phyloP scores from a whole-genome alignment of 2,888 invertebrate genomes.

The Orthosia incerta region DNA sequence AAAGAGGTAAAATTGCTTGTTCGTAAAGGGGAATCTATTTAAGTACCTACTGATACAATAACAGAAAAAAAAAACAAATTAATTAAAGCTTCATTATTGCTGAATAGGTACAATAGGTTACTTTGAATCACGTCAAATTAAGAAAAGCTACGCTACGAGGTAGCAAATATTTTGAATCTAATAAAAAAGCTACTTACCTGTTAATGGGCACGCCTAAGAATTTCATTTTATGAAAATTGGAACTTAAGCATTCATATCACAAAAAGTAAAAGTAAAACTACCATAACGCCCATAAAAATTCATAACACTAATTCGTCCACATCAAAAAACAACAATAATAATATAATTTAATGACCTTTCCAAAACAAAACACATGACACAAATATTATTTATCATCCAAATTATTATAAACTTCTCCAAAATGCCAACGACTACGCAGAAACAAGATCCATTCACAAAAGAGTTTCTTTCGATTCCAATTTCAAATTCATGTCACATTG shows the following conservation, averaged over 20 bases:
- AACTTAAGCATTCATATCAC: not conserved
- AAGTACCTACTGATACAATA: too few species aligned
- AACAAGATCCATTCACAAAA: constrained; percentile 65
- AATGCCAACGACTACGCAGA: constrained; percentile 71
- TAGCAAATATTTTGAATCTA: not conserved
- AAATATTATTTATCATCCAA: constrained; percentile 25
- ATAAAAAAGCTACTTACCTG: too few species aligned
- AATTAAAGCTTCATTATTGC: too few species aligned
- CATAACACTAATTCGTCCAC: not conserved
- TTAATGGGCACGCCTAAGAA: too few species aligned
- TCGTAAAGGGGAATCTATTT: too few species aligned
- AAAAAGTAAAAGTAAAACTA: not conserved
- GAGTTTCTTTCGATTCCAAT: constrained; percentile 73
- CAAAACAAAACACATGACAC: constrained; percentile 11
- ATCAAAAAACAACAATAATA: not conserved
- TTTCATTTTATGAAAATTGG: not conserved
- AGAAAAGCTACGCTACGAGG: too few species aligned
- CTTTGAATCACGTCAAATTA: too few species aligned
- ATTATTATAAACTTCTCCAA: constrained; percentile 52
- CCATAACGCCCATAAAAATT: constrained; percentile 2
- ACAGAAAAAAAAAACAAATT: too few species aligned
- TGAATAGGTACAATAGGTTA: too few species aligned
- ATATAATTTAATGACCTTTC: constrained; percentile 24
- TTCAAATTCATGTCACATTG: constrained; percentile 81
- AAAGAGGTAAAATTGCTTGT: too few species aligned